Base-by-base conservation (phyloP, 2,888 invertebrate species). In the Phengaris arion region DNA sequence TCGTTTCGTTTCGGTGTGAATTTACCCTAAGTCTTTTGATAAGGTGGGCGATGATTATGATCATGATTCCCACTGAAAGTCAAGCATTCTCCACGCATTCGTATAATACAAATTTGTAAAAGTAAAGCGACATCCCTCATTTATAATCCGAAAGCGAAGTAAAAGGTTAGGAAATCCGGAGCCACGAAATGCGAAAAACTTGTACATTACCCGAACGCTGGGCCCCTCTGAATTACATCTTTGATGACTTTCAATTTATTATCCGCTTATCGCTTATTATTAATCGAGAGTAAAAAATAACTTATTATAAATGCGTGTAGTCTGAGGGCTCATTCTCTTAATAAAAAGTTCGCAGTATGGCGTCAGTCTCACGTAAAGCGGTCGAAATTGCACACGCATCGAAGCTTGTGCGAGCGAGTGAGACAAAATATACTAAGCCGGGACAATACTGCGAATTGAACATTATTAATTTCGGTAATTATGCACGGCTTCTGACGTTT, bases 111-210 rank as follows among this genome's bases (percentile, higher is more conserved):
- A 70, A 70, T 70, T 51, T 70, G 15, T 48, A 48, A 48, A 70
- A 70, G 70, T 48, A 70, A 51, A 9, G 70, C 70, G 70, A 70
- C 51, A 54, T 52, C 72, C 68, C 74, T 76, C 54, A 76, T 77
- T 77, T 76, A 77, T 75, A 77, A 76, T 76, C 72, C 51, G 22
- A 75, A 57, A 57, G 74, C 74, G 74, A 73, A 73, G 22, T 54
- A 76, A 52, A 72, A 75, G 52, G 69, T 52, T 54, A 35, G 72
- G 35, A 52, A 48, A 54, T 48, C 48, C 68, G 4, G 22, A 22
- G 15, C 72, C 22, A 15, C 22, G 51, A 74, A 77, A 76, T 76
- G 74, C 74, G 54, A 74, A 76, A 77, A 76, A 76, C 77, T 76
- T 77, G 76, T 77, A 74, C 68, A 77, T 76, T 77, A 75, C 73